Percentiles rank a stretch among this genome's conserved stretches.
phyloP scores from a whole-genome alignment of 2,888 invertebrate genomes.

The Drosophila recens region DNA sequence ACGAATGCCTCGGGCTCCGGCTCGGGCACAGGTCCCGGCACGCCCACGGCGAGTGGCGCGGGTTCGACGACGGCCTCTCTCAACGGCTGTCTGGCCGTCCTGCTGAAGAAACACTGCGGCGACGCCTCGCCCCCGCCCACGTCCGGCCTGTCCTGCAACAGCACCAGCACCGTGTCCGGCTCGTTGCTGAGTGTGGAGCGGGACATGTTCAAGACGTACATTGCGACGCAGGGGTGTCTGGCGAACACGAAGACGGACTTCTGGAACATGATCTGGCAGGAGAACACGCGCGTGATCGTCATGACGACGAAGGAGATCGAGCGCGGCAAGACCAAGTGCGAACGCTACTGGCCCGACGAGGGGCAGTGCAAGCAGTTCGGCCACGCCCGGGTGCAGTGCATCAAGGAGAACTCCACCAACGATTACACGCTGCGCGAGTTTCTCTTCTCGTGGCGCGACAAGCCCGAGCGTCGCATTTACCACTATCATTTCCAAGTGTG shows the following conservation, averaged over 20 bases:
- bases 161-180: conserved; percentile 12
- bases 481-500: conserved; percentile 95
- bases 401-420: conserved; percentile 92
- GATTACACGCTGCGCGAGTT: conserved; percentile 97
- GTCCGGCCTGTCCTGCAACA: conserved; percentile 26
- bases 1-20: conserved; percentile 55
- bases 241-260: conserved; percentile 96
- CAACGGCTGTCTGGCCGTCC: conserved; percentile 60
- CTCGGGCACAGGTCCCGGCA: conserved; percentile 53
- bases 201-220: conserved; percentile 89
- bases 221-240: conserved; percentile 97
- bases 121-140: conserved; percentile 57
- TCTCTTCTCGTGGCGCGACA: conserved; percentile 86
- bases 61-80: conserved; percentile 36
- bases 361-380: conserved; percentile 92
- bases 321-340: conserved; percentile 96
- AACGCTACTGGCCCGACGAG: conserved; percentile 97
- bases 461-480: conserved; percentile 89
- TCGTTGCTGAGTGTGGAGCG: conserved; percentile 70
- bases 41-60: conserved; percentile 42
- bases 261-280: conserved; percentile 99
- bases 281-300: conserved; percentile 98
- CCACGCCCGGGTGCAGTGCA: conserved; percentile 91
- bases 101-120: conserved; percentile 77
- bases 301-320: conserved; percentile 99